Evolutionary conservation across 2,888 invertebrate species (phyloP).

Genomic region (Entomobrya proxima): DNA sequence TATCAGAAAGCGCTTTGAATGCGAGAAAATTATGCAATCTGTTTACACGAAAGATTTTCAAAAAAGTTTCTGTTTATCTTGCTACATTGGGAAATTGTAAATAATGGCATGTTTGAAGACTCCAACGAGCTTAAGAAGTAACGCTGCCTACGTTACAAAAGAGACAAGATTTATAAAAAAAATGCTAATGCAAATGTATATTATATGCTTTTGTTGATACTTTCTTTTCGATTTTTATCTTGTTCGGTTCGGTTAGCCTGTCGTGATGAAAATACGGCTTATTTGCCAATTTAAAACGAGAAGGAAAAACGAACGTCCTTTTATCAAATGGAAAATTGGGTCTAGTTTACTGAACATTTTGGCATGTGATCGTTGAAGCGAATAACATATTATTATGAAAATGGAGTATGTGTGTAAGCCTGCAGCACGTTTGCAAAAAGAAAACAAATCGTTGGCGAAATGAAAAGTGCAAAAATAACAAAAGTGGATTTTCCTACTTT

Average conservation of each 20-base stretch:
- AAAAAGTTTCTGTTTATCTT: conserved; percentile 45
- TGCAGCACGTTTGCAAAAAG: background rate
- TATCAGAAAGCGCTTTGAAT: conserved; percentile 22
- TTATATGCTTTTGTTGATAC: conserved; percentile 49
- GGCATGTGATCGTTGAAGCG: no score
- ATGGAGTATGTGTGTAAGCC: background rate
- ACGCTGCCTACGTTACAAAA: background rate
- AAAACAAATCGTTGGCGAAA: conserved; percentile 13
- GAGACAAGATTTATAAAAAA: conserved; percentile 6
- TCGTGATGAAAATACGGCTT: background rate
- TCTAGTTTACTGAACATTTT: background rate
- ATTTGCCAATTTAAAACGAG: conserved; percentile 30
- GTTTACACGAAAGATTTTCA: conserved; percentile 56
- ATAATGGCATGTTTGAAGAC: background rate
- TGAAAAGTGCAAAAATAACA: background rate
- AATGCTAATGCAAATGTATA: conserved; percentile 23
- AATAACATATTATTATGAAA: background rate
- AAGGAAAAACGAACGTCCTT: background rate
- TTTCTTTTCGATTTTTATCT: conserved; percentile 14
- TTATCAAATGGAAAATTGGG: background rate
- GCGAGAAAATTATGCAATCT: conserved; percentile 22
- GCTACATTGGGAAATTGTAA: conserved; percentile 3
- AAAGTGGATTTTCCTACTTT: background rate
- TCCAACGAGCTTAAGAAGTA: background rate
- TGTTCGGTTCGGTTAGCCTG: background rate